These are phyloP conservation scores for Aplochiton taeniatus DNA, from an alignment of 2,797 vertebrate species.

Conservation along the genomic window DNA sequence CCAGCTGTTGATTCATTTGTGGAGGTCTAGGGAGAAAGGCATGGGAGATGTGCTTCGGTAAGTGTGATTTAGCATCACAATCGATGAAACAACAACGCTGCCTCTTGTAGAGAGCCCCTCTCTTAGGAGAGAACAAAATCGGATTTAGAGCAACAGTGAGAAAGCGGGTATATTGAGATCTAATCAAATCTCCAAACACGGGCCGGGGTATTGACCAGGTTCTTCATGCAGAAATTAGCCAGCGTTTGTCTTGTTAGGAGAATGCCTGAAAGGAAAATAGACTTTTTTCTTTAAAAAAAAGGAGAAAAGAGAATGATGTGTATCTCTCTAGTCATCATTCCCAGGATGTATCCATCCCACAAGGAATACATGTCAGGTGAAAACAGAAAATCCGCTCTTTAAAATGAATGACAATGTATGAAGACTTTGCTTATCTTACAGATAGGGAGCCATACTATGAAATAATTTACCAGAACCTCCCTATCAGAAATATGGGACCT, in stretches of 20 bases:
- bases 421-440: constrained; percentile 5
- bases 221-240: constrained; percentile 55
- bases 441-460: neutral
- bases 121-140: constrained; percentile 25
- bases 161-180: constrained; percentile 56
- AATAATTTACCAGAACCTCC: constrained; percentile 1
- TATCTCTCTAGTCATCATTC: constrained; percentile 14
- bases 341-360: neutral
- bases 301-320: neutral
- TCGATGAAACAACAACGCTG: constrained; percentile 59
- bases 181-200: constrained; percentile 67
- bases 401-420: constrained; percentile 1
- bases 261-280: constrained; percentile 41
- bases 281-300: constrained; percentile 20
- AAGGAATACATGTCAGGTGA: neutral
- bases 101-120: constrained; percentile 28
- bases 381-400: neutral
- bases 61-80: constrained; percentile 73
- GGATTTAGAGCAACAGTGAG: constrained; percentile 49
- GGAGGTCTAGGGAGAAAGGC: constrained; percentile 48
- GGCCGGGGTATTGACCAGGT: constrained; percentile 60
- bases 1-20: constrained; percentile 71
- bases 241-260: constrained; percentile 47
- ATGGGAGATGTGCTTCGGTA: constrained; percentile 55
- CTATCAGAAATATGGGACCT: neutral